Conservation (phyloP, 2,888 invertebrate genomes). For the Brachylomia viminalis region DNA sequence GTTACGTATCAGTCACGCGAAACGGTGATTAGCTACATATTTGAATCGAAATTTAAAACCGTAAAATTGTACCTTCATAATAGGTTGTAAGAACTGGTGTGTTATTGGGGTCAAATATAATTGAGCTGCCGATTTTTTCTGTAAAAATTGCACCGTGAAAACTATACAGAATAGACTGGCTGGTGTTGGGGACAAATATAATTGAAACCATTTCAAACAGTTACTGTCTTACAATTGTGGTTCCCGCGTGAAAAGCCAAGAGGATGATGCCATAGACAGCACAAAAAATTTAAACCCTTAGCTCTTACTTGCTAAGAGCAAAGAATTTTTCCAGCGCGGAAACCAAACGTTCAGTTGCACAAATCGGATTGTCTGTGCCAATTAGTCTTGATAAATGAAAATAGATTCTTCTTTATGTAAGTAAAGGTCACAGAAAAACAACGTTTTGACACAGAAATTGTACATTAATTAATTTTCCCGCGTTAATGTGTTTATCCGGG, state of each 20-base stretch:
- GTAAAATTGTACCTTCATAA: neutral
- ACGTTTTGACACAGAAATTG: too few relatives aligned
- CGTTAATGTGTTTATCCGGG: too few relatives aligned
- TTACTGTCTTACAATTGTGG: too few relatives aligned
- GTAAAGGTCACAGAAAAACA: too few relatives aligned
- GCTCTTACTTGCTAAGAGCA: neutral
- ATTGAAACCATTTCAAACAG: too few relatives aligned
- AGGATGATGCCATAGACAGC: too few relatives aligned
- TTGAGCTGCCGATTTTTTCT: neutral
- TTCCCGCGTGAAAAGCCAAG: too few relatives aligned
- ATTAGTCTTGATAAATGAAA: slow-evolving; percentile 2
- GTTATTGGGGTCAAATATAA: neutral
- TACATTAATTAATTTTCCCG: too few relatives aligned
- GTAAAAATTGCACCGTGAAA: neutral
- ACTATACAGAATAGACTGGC: too few relatives aligned
- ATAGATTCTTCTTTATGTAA: neutral
- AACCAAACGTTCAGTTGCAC: neutral
- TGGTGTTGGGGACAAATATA: too few relatives aligned
- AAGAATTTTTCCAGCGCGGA: neutral
- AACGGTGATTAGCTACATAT: slow-evolving; percentile 15
- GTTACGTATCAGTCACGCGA: slow-evolving; percentile 26
- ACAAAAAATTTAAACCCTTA: neutral
- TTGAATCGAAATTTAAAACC: neutral
- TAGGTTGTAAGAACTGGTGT: neutral
- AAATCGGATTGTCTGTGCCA: slow-evolving; percentile 14